Conservation (phyloP, 1,140 invertebrate species). For the Ceratitis capitata region DNA sequence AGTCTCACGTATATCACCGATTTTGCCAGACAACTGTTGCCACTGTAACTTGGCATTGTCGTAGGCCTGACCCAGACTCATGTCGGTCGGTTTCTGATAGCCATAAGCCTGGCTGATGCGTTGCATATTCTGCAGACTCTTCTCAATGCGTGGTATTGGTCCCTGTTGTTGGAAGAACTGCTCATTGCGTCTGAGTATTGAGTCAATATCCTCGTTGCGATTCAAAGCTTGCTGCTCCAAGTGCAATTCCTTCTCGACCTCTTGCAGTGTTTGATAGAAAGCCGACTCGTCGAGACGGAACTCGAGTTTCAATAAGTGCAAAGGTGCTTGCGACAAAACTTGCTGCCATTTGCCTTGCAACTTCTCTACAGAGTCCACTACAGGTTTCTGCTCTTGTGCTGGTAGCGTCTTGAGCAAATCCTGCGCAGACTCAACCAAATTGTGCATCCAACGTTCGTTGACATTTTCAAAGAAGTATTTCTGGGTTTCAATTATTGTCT, state of each 20-base stretch:
- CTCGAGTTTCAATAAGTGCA: slow-evolving; percentile 88
- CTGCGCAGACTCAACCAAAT: slow-evolving; percentile 81
- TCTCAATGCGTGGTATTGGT: slow-evolving; percentile 76
- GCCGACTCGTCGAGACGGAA: slow-evolving; percentile 86
- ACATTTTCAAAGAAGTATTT: slow-evolving; percentile 87
- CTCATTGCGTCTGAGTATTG: slow-evolving; percentile 80
- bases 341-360: slow-evolving; percentile 82
- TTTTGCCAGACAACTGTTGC: slow-evolving; percentile 75
- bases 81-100: slow-evolving; percentile 74
- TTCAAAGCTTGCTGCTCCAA: slow-evolving; percentile 86
- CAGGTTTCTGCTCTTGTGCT: slow-evolving; percentile 71
- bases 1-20: slow-evolving; percentile 79
- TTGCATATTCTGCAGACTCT: slow-evolving; percentile 79
- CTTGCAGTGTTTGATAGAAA: slow-evolving; percentile 85
- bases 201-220: slow-evolving; percentile 83
- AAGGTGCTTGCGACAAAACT: slow-evolving; percentile 79
- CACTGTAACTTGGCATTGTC: slow-evolving; percentile 78
- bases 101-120: slow-evolving; percentile 74
- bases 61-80: slow-evolving; percentile 72
- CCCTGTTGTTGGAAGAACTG: slow-evolving; percentile 79
- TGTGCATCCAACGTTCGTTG: slow-evolving; percentile 83
- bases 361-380: slow-evolving; percentile 77
- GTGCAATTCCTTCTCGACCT: slow-evolving; percentile 89
- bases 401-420: slow-evolving; percentile 80
- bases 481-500: slow-evolving; percentile 81